Evolutionary conservation across 2,888 invertebrate genomes (phyloP).

Genomic region (Lochmaea crataegi): DNA sequence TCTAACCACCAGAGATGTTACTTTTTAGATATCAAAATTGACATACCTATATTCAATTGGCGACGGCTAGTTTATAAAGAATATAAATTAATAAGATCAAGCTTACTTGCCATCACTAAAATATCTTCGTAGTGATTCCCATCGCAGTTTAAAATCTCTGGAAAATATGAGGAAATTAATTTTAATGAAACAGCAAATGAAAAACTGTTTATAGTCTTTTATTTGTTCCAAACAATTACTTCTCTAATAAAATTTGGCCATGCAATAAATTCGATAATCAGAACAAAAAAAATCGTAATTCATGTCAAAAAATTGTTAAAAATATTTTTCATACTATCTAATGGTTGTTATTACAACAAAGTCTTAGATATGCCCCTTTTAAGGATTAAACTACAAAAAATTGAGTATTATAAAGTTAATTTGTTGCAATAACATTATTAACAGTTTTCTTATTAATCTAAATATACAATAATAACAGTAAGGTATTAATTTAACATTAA

Average conservation of each 20-base stretch:
- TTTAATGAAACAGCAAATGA: neutral
- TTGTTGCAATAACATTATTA: neutral
- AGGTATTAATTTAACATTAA: no score
- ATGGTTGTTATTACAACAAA: neutral
- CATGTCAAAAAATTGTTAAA: slow-evolving; percentile 16
- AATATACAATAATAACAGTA: neutral
- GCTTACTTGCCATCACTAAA: no score
- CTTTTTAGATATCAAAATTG: no score
- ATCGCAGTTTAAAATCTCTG: no score
- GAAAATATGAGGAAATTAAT: no score
- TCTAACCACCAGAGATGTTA: no score
- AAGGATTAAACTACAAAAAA: neutral
- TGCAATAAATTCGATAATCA: slow-evolving; percentile 23
- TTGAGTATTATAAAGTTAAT: neutral
- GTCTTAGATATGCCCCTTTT: neutral
- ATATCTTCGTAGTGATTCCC: no score
- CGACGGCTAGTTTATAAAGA: no score
- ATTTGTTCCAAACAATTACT: slow-evolving; percentile 38
- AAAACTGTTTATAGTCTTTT: slow-evolving; percentile 41
- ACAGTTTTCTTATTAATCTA: neutral
- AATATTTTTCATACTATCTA: neutral
- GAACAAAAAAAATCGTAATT: neutral
- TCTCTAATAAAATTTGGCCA: slow-evolving; percentile 31
- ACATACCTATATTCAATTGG: no score
- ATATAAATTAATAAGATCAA: no score